phyloP scores from a whole-genome alignment of 2,888 invertebrate genomes.

The Andrena flavipes region DNA sequence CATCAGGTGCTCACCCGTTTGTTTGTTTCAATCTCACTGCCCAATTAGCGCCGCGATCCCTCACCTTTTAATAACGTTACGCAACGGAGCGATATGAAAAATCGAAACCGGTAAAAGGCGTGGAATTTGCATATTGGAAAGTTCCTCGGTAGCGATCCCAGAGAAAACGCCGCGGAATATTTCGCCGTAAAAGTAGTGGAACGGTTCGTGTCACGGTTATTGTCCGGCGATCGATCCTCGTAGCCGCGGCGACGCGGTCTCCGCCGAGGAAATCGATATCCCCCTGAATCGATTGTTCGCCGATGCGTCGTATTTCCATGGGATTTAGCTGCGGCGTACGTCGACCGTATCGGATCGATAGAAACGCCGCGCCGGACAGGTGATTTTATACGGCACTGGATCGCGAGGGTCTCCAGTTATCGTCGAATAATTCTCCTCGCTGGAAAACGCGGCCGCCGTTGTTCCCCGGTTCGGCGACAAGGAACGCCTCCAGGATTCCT shows the following conservation, averaged over 20 bases:
- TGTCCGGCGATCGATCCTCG: slow-evolving; percentile 48
- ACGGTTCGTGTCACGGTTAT: slow-evolving; percentile 32
- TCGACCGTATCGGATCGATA: slow-evolving; percentile 65
- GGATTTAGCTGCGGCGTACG: slow-evolving; percentile 54
- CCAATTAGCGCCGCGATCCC: slow-evolving; percentile 27
- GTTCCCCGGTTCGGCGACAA: slow-evolving; percentile 22
- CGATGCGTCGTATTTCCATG: slow-evolving; percentile 50
- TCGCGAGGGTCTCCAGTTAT: slow-evolving; percentile 36
- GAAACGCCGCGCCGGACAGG: slow-evolving; percentile 41
- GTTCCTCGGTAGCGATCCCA: slow-evolving; percentile 23
- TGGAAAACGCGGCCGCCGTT: slow-evolving; percentile 47
- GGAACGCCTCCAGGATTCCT: slow-evolving; percentile 25
- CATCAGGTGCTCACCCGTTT: background rate
- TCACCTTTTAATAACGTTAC: slow-evolving; percentile 33
- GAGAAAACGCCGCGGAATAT: slow-evolving; percentile 30
- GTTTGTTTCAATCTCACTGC: slow-evolving; percentile 16
- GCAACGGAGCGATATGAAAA: slow-evolving; percentile 37
- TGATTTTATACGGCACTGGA: slow-evolving; percentile 41
- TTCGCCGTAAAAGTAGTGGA: slow-evolving; percentile 4
- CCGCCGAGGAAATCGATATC: slow-evolving; percentile 48
- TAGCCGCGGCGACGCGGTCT: background rate
- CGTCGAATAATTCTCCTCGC: slow-evolving; percentile 29
- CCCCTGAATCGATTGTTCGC: slow-evolving; percentile 50
- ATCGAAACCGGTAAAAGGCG: slow-evolving; percentile 44
- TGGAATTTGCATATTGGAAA: slow-evolving; percentile 59